A percentile compares a stretch with the other conserved stretches of the same genome.
Conservation (phyloP, 2,113 vertebrate genomes). For the Colaptes auratus region DNA sequence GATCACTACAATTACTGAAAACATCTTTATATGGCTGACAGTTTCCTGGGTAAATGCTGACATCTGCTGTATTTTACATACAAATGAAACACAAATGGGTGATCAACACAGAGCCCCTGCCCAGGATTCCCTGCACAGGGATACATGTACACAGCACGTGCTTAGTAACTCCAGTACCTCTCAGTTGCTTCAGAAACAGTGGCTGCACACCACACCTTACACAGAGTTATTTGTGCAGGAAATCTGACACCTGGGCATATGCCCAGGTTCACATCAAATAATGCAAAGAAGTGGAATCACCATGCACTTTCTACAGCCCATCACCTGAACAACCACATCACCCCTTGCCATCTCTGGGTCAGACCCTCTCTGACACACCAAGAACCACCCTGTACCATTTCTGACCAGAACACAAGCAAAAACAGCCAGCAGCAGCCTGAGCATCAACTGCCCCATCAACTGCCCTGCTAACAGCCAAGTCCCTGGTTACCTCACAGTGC, state of each 20-base stretch:
- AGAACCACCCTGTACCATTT: neutral
- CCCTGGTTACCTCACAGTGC: neutral
- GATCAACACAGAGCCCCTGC: neutral
- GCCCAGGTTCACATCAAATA: neutral
- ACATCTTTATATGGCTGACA: neutral
- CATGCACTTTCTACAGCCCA: neutral
- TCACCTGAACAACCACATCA: neutral
- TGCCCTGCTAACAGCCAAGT: neutral
- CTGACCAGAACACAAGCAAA: neutral
- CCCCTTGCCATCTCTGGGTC: accelerated
- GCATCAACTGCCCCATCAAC: neutral
- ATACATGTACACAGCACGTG: neutral
- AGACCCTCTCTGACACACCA: neutral
- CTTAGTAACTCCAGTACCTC: neutral
- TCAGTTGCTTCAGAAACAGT: neutral
- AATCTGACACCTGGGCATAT: neutral
- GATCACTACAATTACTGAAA: neutral
- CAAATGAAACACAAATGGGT: neutral
- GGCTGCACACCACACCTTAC: neutral
- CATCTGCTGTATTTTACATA: neutral
- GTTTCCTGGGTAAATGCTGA: neutral
- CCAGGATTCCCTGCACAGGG: neutral
- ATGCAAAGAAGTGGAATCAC: neutral
- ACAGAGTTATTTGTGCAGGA: neutral
- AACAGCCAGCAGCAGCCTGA: neutral